These are phyloP conservation scores for Exephanes ischioxanthus DNA, from an alignment of 2,888 invertebrate species.

Conservation along the genomic window DNA sequence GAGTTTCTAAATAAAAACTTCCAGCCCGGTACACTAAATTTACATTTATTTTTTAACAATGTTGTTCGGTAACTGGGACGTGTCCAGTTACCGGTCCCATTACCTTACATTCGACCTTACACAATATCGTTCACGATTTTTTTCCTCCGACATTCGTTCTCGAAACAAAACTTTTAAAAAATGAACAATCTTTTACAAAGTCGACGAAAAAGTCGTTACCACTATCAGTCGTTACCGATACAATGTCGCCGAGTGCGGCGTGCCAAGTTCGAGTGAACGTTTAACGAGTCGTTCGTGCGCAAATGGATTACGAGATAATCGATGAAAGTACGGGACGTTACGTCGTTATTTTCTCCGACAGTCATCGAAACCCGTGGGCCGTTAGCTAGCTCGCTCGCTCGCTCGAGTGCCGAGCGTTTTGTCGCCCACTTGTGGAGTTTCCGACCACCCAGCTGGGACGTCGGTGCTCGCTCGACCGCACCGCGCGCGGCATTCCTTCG, in stretches of 20 bases:
- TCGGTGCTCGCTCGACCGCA: constrained; percentile 58
- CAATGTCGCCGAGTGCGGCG: neutral
- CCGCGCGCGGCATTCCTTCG: constrained; percentile 60
- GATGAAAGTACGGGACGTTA: neutral
- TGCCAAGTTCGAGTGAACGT: neutral
- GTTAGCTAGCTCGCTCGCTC: constrained; percentile 36
- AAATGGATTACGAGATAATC: constrained; percentile 1
- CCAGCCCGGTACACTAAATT: too few relatives aligned
- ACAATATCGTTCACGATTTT: too few relatives aligned
- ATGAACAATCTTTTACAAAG: too few relatives aligned
- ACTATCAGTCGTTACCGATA: neutral
- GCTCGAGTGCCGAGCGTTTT: constrained; percentile 62
- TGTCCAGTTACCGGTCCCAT: too few relatives aligned
- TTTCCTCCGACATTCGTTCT: too few relatives aligned
- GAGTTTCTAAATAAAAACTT: too few relatives aligned
- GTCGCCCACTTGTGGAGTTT: constrained; percentile 75
- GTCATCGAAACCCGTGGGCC: constrained; percentile 36
- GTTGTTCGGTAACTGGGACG: too few relatives aligned
- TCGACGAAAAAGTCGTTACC: neutral
- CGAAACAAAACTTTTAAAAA: too few relatives aligned
- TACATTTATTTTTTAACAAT: too few relatives aligned
- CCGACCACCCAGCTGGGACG: constrained; percentile 69
- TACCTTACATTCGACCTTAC: too few relatives aligned
- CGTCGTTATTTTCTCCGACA: constrained; percentile 17
- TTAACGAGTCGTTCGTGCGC: neutral